These are phyloP conservation scores for Cyprinella venusta DNA, from an alignment of 2,797 vertebrate genomes.

Conservation along the genomic window DNA sequence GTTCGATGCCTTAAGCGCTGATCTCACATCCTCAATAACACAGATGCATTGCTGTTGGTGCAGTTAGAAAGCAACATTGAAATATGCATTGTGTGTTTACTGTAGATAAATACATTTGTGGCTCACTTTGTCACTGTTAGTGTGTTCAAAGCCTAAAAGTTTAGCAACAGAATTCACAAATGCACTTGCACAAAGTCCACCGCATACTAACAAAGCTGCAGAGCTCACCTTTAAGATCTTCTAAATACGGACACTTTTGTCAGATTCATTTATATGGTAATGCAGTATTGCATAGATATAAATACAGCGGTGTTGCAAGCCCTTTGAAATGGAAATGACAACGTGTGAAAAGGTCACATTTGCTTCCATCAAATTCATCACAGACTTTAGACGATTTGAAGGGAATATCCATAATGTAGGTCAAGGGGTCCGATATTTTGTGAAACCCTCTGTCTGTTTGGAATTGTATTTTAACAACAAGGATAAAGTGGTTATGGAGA, in stretches of 20 bases:
- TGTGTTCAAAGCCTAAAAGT: not conserved
- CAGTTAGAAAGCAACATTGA: constrained; percentile 4
- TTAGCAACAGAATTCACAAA: not conserved
- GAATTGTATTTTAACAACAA: not conserved
- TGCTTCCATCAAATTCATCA: constrained; percentile 49
- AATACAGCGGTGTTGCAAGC: constrained; percentile 47
- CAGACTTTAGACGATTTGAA: constrained; percentile 30
- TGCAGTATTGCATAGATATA: constrained; percentile 51
- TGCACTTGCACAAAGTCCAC: not conserved
- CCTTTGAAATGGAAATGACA: constrained; percentile 56
- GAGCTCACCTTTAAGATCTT: constrained; percentile 45
- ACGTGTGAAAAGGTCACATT: constrained; percentile 57
- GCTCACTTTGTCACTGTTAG: constrained; percentile 6
- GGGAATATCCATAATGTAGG: constrained; percentile 39
- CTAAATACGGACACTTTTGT: constrained; percentile 34
- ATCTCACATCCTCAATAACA: constrained; percentile 7
- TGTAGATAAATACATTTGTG: not conserved
- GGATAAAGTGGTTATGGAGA: constrained; percentile 12
- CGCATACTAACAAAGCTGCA: not conserved
- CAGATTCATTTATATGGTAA: constrained; percentile 62
- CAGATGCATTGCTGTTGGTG: not conserved
- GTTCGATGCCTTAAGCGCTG: constrained; percentile 1
- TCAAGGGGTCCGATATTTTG: constrained; percentile 24
- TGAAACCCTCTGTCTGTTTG: constrained; percentile 4
- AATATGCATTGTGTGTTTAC: constrained; percentile 24